Evolutionary conservation across 1,140 invertebrate species (phyloP).

Genomic region (Conus betulinus): DNA sequence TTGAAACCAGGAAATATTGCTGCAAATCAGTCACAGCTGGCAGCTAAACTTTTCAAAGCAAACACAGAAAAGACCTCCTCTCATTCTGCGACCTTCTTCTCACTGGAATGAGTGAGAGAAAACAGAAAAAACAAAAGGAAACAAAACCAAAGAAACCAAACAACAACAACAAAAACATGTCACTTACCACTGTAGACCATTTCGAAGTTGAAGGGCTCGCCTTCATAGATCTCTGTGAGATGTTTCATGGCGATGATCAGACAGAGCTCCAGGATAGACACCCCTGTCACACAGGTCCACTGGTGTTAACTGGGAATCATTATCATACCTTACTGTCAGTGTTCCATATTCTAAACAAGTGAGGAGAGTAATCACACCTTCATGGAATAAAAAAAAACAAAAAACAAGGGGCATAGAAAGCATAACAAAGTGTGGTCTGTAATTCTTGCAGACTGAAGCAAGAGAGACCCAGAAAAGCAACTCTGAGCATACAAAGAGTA

Average conservation of each 20-base stretch:
- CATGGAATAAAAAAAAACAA: background rate
- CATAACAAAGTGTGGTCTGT: no score
- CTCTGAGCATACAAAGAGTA: no score
- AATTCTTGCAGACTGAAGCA: no score
- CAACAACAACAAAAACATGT: slow-evolving; percentile 17
- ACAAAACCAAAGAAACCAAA: background rate
- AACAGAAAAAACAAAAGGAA: no score
- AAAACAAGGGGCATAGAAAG: background rate
- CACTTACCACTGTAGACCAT: slow-evolving; percentile 84
- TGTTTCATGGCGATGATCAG: slow-evolving; percentile 89
- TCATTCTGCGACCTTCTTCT: no score
- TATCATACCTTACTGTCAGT: background rate
- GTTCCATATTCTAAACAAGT: no score
- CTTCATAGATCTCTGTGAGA: slow-evolving; percentile 89
- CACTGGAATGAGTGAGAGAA: no score
- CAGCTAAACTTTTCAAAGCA: no score
- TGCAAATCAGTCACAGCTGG: no score
- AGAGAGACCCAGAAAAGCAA: no score
- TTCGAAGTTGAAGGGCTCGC: slow-evolving; percentile 94
- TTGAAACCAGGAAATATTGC: no score
- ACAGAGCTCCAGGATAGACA: slow-evolving; percentile 76
- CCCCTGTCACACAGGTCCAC: slow-evolving; percentile 58
- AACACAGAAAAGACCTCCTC: no score
- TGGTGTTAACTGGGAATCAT: background rate
- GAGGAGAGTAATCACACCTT: background rate